Base-by-base conservation (phyloP, 2,888 invertebrate genomes). In the Agriopis aurantiaria region DNA sequence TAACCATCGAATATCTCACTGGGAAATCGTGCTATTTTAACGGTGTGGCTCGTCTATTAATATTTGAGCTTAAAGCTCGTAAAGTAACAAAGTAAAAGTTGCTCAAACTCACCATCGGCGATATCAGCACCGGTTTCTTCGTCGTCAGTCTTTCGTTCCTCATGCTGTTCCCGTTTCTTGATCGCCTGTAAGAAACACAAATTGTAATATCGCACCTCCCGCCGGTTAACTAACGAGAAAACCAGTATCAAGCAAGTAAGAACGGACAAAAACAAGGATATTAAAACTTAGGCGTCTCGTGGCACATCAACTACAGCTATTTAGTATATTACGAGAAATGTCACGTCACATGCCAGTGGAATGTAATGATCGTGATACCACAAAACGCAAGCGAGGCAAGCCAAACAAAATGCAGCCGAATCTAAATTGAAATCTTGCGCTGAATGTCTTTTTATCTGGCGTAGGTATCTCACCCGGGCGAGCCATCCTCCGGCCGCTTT, bases 401-500 rank as follows among this genome's bases (percentile, higher is more conserved):
- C 88, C 83, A 90, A 88, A 89, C 82, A 88, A 87, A 89, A 88
- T 85, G 82, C 87, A 88, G 80, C 72, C 78, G 82, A 85, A 92
- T 92, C 90, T 92, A 89, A 92, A 91, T 92, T 90, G 88, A 91
- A 91, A 92, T 93, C 91, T 91, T 82, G 83, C 79, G 82, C 82
- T 82, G 88, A 87, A 86, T 88, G 88, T 88, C 82, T 80, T 77
- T 82, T 83, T 89, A 91, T 92, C 91, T 85, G 79, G 84, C 81
- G 83, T 81, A 87, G 82, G 84, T 80, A 90, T 92, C 93, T 92
- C 90, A 94, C 94, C 93, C 94, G 92, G 80, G 93, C 89, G 78
- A 93, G 88, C 94, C 93, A 94, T 90, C 92, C 93, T 89, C 94
- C 90, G 73, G 94, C 93, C 77, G 89, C 88, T 91, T 90, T 92